Conservation (phyloP, 2,888 invertebrate genomes). For the Pseudococcus longispinus region DNA sequence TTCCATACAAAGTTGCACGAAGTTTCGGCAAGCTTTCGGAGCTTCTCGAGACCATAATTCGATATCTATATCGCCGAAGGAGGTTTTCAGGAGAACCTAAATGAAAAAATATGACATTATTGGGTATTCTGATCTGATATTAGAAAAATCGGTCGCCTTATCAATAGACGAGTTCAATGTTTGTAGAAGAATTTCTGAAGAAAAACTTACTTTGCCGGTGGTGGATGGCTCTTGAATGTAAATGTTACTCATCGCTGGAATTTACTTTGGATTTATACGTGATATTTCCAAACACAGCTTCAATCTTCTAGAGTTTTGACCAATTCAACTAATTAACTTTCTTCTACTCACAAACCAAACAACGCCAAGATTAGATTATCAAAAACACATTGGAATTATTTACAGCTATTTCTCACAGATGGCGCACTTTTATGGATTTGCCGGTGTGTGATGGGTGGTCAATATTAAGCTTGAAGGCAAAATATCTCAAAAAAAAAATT, state of each 20-base stretch:
- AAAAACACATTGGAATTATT: not conserved
- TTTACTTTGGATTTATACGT: not conserved
- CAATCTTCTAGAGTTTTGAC: not conserved
- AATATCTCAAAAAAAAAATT: not conserved
- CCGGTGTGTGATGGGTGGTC: not conserved
- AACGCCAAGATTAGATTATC: not conserved
- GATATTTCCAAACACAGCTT: not conserved
- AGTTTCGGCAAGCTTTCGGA: conserved; percentile 92
- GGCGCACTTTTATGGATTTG: not conserved
- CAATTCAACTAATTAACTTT: not conserved
- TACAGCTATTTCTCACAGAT: not conserved
- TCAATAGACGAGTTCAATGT: not conserved
- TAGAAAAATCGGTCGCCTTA: not conserved
- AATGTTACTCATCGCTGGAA: conserved; percentile 85
- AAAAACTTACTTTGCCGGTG: conserved; percentile 80
- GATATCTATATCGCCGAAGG: conserved; percentile 95
- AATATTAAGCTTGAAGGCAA: not conserved
- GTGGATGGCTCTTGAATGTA: conserved; percentile 98
- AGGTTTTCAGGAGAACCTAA: conserved; percentile 88
- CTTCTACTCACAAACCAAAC: not conserved
- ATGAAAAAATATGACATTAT: not conserved
- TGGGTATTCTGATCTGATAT: not conserved
- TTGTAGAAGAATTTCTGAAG: not conserved
- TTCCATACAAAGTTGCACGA: conserved; percentile 95
- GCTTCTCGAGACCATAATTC: conserved; percentile 98